phyloP scores from a whole-genome alignment of 2,888 invertebrate species.

The Petrolisthes manimaculis region DNA sequence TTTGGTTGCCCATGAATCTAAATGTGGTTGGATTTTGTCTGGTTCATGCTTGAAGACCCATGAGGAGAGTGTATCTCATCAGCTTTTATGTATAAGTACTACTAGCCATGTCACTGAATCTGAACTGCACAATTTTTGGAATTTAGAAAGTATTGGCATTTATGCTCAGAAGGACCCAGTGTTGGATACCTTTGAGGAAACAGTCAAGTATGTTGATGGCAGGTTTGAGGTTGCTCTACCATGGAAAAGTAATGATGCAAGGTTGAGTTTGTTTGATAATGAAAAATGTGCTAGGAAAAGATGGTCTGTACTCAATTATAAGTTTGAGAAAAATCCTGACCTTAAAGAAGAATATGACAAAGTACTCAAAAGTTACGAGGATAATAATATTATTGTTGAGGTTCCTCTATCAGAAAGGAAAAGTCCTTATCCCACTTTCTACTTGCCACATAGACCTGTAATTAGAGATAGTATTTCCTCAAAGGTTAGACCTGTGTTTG shows the following conservation, averaged over 20 bases:
- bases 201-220: slow-evolving; percentile 22
- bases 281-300: slow-evolving; percentile 9
- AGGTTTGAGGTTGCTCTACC: slow-evolving; percentile 26
- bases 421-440: slow-evolving; percentile 2
- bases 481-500: slow-evolving; percentile 22
- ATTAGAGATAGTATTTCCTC: slow-evolving; percentile 10
- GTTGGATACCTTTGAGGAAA: background rate
- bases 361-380: background rate
- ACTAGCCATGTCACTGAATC: slow-evolving; percentile 16
- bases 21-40: slow-evolving; percentile 26
- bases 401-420: background rate
- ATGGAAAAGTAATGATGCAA: background rate
- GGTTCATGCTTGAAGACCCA: slow-evolving; percentile 22
- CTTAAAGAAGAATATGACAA: slow-evolving; percentile 6
- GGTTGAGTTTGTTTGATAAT: slow-evolving; percentile 12
- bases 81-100: slow-evolving; percentile 26
- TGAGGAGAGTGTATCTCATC: slow-evolving; percentile 23
- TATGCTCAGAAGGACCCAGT: slow-evolving; percentile 8
- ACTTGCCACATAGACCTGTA: slow-evolving; percentile 17
- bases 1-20: slow-evolving; percentile 10
- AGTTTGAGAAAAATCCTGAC: background rate
- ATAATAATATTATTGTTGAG: background rate
- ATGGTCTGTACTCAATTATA: background rate
- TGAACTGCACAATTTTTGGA: slow-evolving; percentile 23
- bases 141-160: slow-evolving; percentile 20